Evolutionary conservation across 2,113 vertebrate genomes (phyloP).

Genomic region (Oreochromis spilurus): DNA sequence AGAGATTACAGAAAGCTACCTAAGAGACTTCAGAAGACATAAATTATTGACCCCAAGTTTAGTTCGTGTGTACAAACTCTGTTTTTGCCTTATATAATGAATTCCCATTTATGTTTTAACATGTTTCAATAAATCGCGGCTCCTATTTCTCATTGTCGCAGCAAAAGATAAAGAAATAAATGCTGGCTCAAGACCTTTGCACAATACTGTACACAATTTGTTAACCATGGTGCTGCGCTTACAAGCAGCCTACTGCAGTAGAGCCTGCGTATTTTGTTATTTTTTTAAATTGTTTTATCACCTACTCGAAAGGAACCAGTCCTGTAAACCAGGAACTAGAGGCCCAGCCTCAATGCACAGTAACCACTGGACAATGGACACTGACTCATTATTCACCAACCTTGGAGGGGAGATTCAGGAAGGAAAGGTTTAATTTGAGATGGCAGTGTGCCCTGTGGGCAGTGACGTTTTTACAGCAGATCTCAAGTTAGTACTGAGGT

Average conservation of each 20-base stretch:
- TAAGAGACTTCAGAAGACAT: neutral
- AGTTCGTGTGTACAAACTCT: neutral
- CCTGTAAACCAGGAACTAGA: neutral
- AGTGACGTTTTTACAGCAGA: neutral
- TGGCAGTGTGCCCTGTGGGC: neutral
- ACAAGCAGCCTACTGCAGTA: neutral
- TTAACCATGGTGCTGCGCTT: neutral
- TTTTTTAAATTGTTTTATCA: neutral
- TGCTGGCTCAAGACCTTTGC: neutral
- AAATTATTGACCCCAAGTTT: neutral
- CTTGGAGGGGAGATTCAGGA: neutral
- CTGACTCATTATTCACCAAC: neutral
- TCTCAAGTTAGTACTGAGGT: neutral
- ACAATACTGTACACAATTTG: neutral
- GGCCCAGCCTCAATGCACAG: neutral
- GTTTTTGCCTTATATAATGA: neutral
- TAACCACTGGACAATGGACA: neutral
- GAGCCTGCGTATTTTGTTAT: neutral
- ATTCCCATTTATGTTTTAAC: neutral
- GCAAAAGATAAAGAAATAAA: neutral
- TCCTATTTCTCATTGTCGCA: neutral
- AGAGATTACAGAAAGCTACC: neutral
- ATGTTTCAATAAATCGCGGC: neutral
- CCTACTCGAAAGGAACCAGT: neutral
- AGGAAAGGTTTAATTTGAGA: neutral